phyloP scores from a whole-genome alignment of 2,888 invertebrate genomes.

The Meteorus cinctellus region DNA sequence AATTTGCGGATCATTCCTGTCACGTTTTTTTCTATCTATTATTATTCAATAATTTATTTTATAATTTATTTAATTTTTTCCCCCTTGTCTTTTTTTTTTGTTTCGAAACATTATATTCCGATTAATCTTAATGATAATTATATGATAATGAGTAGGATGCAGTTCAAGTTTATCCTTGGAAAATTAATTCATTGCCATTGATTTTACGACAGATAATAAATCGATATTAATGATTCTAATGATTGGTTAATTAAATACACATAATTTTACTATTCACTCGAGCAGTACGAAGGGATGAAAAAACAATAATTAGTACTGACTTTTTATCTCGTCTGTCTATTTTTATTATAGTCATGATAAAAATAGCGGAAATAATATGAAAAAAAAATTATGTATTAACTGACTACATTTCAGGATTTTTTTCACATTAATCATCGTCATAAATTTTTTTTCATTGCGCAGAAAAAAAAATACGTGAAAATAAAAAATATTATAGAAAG shows the following conservation, averaged over 20 bases:
- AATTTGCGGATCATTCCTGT: neutral
- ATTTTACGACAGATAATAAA: slow-evolving; percentile 21
- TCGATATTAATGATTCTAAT: slow-evolving; percentile 24
- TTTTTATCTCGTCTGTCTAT: neutral
- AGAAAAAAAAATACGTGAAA: slow-evolving; percentile 2
- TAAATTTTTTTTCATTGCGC: slow-evolving; percentile 13
- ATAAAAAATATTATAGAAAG: neutral
- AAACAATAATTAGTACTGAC: neutral
- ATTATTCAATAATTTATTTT: neutral
- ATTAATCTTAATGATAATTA: slow-evolving; percentile 30
- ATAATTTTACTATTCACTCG: slow-evolving; percentile 17
- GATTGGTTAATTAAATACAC: slow-evolving; percentile 14
- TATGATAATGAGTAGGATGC: slow-evolving; percentile 39
- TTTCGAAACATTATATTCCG: slow-evolving; percentile 5
- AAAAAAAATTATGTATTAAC: slow-evolving; percentile 14
- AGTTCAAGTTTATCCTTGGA: slow-evolving; percentile 39
- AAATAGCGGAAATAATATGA: neutral
- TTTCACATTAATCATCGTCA: slow-evolving; percentile 17
- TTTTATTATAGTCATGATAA: neutral
- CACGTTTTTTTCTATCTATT: neutral
- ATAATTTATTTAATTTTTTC: neutral
- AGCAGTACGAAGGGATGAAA: neutral
- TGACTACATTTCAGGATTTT: neutral
- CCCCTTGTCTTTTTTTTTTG: neutral
- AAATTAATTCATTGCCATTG: slow-evolving; percentile 38